Evolutionary conservation across 2,113 vertebrate genomes (phyloP).

Genomic region (Callorhinus ursinus): DNA sequence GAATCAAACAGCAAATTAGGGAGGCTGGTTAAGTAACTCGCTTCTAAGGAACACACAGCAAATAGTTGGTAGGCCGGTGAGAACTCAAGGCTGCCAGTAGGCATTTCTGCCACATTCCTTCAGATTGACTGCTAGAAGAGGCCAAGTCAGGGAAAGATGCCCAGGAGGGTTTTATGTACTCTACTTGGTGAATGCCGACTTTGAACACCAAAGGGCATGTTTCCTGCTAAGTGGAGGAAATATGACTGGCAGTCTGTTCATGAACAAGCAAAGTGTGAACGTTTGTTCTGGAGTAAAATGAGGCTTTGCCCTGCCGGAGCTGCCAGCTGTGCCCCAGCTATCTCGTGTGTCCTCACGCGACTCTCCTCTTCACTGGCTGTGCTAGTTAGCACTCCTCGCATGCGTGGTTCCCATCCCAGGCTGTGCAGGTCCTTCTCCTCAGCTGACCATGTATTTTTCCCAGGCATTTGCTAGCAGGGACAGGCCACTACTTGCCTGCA

Average conservation of each 20-base stretch:
- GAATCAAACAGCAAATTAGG: neutral
- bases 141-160: neutral
- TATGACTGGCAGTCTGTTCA: neutral
- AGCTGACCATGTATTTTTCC: neutral
- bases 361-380: neutral
- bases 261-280: neutral
- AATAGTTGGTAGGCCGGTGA: neutral
- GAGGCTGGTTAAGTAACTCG: neutral
- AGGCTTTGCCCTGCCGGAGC: neutral
- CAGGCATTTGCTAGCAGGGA: neutral
- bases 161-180: too few species aligned
- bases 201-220: neutral
- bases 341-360: neutral
- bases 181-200: neutral
- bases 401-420: neutral
- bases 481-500: neutral
- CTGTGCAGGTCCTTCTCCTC: neutral
- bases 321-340: neutral
- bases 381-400: neutral
- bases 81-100: neutral
- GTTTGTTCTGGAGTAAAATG: neutral
- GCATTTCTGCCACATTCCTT: neutral
- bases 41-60: neutral
- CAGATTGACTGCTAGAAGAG: neutral
- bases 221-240: neutral